Evolutionary conservation across 2,113 vertebrate species (phyloP).

Genomic region (Clupea harengus): DNA sequence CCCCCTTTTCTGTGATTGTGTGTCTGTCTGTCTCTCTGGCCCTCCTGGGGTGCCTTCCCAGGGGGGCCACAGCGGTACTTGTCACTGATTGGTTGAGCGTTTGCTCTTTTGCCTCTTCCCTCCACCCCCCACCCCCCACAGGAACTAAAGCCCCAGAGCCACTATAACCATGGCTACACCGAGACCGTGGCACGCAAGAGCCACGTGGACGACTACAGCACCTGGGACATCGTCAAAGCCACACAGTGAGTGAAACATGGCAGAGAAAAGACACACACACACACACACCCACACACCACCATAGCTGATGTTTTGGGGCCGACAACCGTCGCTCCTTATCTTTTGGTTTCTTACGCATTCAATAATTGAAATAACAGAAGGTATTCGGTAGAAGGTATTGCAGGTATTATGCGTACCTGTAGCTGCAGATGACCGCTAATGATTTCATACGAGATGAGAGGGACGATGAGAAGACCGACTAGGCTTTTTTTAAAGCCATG

Average conservation of each 20-base stretch:
- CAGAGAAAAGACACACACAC: background rate
- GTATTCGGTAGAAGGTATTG: background rate
- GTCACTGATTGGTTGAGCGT: background rate
- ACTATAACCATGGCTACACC: conserved; percentile 94
- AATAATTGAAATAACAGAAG: background rate
- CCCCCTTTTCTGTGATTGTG: background rate
- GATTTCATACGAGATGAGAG: background rate
- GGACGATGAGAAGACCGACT: background rate
- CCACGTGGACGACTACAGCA: conserved; percentile 97
- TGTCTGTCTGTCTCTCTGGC: background rate
- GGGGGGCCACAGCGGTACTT: background rate
- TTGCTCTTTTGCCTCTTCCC: background rate
- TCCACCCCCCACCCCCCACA: conserved; percentile 43
- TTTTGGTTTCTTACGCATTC: background rate
- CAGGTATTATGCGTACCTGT: background rate
- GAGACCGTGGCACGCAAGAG: conserved; percentile 89
- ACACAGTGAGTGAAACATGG: conserved; percentile 85
- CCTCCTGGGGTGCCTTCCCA: background rate
- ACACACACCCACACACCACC: background rate
- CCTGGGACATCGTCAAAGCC: conserved; percentile 99
- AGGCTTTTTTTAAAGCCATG: background rate
- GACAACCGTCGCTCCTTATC: background rate
- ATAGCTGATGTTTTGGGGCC: background rate
- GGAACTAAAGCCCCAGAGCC: conserved; percentile 95
- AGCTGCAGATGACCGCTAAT: background rate